Percentiles rank a stretch among this genome's conserved stretches.
Evolutionary conservation across 2,797 vertebrate genomes (phyloP).

Genomic region (Channallabes apus): DNA sequence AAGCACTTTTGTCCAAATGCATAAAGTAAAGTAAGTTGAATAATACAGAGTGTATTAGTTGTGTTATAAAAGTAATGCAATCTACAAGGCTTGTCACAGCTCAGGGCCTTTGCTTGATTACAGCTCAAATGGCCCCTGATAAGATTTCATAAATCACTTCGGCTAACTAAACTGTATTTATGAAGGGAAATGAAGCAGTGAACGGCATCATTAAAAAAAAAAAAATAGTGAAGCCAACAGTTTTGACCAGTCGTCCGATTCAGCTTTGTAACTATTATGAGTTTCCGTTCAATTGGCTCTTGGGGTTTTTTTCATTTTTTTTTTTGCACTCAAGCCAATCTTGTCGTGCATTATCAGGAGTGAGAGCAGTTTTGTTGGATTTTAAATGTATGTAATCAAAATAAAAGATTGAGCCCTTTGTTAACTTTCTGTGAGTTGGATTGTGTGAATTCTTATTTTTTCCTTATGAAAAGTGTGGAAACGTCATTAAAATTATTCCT

Average conservation of each 20-base stretch:
- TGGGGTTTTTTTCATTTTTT: too few relatives aligned
- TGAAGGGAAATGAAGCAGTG: constrained; percentile 56
- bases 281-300: constrained; percentile 1
- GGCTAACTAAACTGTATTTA: constrained; percentile 58
- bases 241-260: constrained; percentile 26
- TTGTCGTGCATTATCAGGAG: background rate
- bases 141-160: constrained; percentile 57
- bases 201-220: constrained; percentile 41
- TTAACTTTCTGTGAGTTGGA: background rate
- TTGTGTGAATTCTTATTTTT: background rate
- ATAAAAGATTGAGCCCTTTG: background rate
- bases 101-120: constrained; percentile 53
- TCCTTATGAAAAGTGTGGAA: background rate
- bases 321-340: background rate
- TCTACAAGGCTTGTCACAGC: constrained; percentile 42
- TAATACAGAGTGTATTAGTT: constrained; percentile 27
- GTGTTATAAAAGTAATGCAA: constrained; percentile 44
- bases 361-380: background rate
- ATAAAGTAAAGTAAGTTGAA: constrained; percentile 3
- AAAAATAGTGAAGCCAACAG: constrained; percentile 22
- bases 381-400: constrained; percentile 2
- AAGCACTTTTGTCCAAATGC: background rate
- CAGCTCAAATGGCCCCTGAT: constrained; percentile 45
- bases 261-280: constrained; percentile 11
- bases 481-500: background rate